These are phyloP conservation scores for Penaeus chinensis DNA, from an alignment of 1,140 invertebrate species.

Conservation along the genomic window DNA sequence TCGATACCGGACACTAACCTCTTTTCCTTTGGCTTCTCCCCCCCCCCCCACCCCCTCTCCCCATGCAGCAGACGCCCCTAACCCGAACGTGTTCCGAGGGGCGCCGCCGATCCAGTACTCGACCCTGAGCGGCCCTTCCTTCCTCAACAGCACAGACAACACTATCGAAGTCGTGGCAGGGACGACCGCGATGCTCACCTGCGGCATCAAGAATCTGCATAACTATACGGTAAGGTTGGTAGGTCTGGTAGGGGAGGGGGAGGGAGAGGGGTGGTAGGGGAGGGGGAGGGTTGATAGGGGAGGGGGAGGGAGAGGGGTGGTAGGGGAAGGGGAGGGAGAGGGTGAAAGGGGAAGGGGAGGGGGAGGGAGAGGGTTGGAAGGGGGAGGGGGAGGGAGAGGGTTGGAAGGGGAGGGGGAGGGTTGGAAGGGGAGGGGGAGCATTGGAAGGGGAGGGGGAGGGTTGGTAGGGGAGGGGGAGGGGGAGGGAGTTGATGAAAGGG, in stretches of 20 bases:
- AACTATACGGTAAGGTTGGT: conserved; percentile 40
- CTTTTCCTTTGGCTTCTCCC: no score
- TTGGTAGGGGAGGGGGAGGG: background rate
- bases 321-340: background rate
- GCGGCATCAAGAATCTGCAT: conserved; percentile 41
- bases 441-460: background rate
- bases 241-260: background rate
- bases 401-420: background rate
- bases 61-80: background rate
- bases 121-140: conserved; percentile 40
- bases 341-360: background rate
- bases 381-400: no score
- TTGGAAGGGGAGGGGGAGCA: background rate
- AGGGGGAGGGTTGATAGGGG: background rate
- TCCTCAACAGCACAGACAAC: conserved; percentile 9
- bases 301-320: background rate
- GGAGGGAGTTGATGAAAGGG: no score
- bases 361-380: background rate
- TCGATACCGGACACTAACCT: background rate
- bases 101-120: conserved; percentile 54
- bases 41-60: background rate
- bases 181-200: conserved; percentile 32
- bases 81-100: conserved; percentile 18
- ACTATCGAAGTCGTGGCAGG: conserved; percentile 13
- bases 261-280: background rate